phyloP scores from a whole-genome alignment of 2,888 invertebrate species.

The Platycheirus albimanus region DNA sequence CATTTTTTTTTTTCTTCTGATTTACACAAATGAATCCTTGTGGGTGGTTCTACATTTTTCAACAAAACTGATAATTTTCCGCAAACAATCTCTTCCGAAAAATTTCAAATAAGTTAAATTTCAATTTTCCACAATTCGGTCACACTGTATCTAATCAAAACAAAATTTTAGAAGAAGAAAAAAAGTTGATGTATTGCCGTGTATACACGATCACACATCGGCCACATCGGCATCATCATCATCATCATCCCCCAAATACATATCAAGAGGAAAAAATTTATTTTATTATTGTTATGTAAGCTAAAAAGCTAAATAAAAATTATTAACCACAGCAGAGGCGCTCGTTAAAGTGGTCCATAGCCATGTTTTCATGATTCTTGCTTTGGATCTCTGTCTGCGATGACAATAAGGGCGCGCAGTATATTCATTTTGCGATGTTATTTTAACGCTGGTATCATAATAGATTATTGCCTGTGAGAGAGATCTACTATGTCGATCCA shows the following conservation, averaged over 20 bases:
- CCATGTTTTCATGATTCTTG: slow-evolving; percentile 68
- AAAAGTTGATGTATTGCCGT: slow-evolving; percentile 24
- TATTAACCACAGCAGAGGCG: slow-evolving; percentile 67
- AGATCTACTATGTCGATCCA: slow-evolving; percentile 54
- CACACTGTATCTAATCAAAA: slow-evolving; percentile 11
- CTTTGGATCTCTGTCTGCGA: slow-evolving; percentile 60
- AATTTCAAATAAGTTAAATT: neutral
- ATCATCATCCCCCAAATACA: slow-evolving; percentile 38
- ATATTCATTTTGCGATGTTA: slow-evolving; percentile 68
- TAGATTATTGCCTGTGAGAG: slow-evolving; percentile 34
- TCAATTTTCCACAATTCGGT: slow-evolving; percentile 15
- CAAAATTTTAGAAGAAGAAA: slow-evolving; percentile 4
- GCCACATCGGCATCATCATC: slow-evolving; percentile 15
- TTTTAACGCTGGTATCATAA: slow-evolving; percentile 35
- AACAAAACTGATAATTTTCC: too few relatives aligned
- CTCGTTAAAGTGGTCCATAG: slow-evolving; percentile 68
- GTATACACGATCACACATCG: slow-evolving; percentile 21
- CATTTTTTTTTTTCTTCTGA: too few relatives aligned
- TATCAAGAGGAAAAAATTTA: slow-evolving; percentile 51
- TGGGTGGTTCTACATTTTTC: too few relatives aligned
- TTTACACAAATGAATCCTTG: too few relatives aligned
- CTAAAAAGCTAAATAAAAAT: slow-evolving; percentile 71
- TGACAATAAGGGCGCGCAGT: slow-evolving; percentile 71
- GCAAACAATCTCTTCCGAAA: neutral
- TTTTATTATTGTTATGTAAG: slow-evolving; percentile 72